Base-by-base conservation (phyloP, 2,113 vertebrate genomes). In the Pelecanus crispus region DNA sequence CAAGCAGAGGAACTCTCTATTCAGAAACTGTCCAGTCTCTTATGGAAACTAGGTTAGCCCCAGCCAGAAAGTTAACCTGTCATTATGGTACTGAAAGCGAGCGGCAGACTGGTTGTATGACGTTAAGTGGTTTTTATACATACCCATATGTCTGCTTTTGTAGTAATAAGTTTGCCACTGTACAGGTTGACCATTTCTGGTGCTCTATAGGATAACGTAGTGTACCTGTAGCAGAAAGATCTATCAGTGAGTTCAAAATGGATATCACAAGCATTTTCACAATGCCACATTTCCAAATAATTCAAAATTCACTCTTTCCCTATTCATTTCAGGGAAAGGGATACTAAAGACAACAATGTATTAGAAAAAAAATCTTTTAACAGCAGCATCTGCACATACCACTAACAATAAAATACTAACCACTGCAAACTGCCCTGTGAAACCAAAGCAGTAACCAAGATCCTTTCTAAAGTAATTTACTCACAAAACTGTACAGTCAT, bases 111-210 rank as follows among this genome's bases (percentile, higher is more conserved):
- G 63, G 34, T 9, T 82, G 45, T 3, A 17, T 3, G 21, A 21
- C 3, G n/a, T 22, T 12, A 29, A 17, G 20, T 1, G 1, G 10
- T 26, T 50, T 40, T 73, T 16, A 89, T 85, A 97, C 99, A 16
- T 97, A 99, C 99, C 99, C 99, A 99, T 83, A 99, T 99, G 92
- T 99, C 99, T 71, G 99, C 99, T 95, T 99, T 99, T n/a, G 99
- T 99, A 74, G 99, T 99, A 95, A 99, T 99, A 92, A 99, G 96
- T 95, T 99, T 99, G 93, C 99, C 99, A 56, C 98, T 98, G 68
- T 99, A 99, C 17, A 99, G 98, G 98, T 99, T 99, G 89, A 99
- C 99, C 99, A 99, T 99, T 97, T 99, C 99, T 67, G 99, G 99
- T 62, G 99, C 99, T 68, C 99, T 98, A 84, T 99, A 99, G 68